Percentiles rank a stretch among this genome's conserved stretches.
phyloP scores from a whole-genome alignment of 2,113 vertebrate species.

The Triplophysa dalaica region DNA sequence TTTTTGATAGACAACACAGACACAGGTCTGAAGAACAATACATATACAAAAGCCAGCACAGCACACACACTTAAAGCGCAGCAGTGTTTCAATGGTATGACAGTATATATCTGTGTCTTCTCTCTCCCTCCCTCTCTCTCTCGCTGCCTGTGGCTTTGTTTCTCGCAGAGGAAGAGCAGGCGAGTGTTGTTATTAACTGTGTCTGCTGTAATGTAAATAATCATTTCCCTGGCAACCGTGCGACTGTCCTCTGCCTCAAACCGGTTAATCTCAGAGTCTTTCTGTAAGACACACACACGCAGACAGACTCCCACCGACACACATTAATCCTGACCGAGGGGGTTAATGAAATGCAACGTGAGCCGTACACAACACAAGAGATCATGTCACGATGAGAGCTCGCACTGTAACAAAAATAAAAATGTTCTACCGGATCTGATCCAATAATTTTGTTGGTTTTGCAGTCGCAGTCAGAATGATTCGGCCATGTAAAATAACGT shows the following conservation, averaged over 20 bases:
- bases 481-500: too few relatives aligned
- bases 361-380: not conserved
- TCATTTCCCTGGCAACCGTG: conserved; percentile 39
- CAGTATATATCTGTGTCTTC: conserved; percentile 16
- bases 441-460: too few relatives aligned
- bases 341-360: conserved; percentile 21
- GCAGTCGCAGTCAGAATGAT: too few relatives aligned
- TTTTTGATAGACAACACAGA: not conserved
- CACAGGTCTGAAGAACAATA: not conserved
- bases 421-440: not conserved
- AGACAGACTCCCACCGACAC: not conserved
- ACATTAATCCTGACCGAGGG: conserved; percentile 13
- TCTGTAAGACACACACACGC: conserved; percentile 6
- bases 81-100: not conserved
- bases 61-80: not conserved
- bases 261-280: conserved; percentile 20
- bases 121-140: not conserved
- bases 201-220: conserved; percentile 52
- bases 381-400: conserved; percentile 10
- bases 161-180: conserved; percentile 8
- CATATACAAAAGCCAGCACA: conserved; percentile 15
- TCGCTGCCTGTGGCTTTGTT: conserved; percentile 10
- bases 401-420: not conserved
- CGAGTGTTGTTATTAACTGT: conserved; percentile 43
- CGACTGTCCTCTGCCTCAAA: conserved; percentile 37